Conservation (phyloP, 2,113 vertebrate species). For the Alaudala cheleensis region DNA sequence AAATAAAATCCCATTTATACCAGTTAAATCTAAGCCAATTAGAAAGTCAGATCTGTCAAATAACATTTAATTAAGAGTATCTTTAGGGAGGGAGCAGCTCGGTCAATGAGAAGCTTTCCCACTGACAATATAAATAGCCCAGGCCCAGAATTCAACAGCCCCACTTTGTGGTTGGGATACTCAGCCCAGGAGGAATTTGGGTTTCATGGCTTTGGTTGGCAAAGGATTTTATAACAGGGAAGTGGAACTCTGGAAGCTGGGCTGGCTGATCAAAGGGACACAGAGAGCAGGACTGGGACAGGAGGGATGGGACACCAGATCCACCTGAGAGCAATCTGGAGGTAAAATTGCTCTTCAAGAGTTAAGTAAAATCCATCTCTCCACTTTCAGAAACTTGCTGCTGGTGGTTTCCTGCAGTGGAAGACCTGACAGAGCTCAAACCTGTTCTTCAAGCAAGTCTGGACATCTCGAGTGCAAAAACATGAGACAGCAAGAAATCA, state of each 20-base stretch:
- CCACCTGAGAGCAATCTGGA: not conserved
- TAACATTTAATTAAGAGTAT: slow-evolving; percentile 10
- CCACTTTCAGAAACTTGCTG: not conserved
- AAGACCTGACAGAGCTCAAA: not conserved
- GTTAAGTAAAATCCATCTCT: not conserved
- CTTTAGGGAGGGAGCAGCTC: not conserved
- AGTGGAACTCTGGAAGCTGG: not conserved
- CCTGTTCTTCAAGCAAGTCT: not conserved
- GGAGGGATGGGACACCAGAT: not conserved
- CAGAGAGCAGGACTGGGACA: not conserved
- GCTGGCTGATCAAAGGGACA: not conserved
- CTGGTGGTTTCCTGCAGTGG: not conserved
- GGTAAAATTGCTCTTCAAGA: not conserved
- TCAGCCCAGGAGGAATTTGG: not conserved
- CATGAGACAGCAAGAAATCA: not conserved
- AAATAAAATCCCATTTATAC: not conserved
- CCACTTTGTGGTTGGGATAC: not conserved
- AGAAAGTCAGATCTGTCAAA: not conserved
- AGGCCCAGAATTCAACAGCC: not conserved
- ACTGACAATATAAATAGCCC: slow-evolving; percentile 21
- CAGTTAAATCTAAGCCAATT: not conserved
- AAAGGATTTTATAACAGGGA: not conserved
- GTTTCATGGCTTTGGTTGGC: not conserved
- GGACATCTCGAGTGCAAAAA: not conserved
- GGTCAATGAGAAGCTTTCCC: not conserved